Percentiles rank a stretch among this genome's conserved stretches.
Evolutionary conservation across 53 echinoderm and acorn worm species (phyloP).

Genomic region (Echinarachnius parma): DNA sequence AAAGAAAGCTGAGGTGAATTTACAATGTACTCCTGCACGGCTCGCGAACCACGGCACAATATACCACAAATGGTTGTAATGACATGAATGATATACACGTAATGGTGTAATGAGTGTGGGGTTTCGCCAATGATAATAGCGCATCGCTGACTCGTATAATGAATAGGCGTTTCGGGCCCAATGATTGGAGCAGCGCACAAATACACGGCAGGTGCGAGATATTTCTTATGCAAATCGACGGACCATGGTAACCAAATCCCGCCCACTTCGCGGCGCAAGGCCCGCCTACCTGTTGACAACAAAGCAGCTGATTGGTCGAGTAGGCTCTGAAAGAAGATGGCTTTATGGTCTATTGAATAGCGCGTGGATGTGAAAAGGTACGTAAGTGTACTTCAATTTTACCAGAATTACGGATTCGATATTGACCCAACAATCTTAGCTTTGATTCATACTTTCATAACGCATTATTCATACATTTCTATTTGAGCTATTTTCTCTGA

Average conservation of each 20-base stretch:
- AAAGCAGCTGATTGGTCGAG: slow-evolving; percentile 34
- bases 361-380: slow-evolving; percentile 2
- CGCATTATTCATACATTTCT: too few relatives aligned
- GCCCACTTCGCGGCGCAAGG: slow-evolving; percentile 11
- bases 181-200: slow-evolving; percentile 30
- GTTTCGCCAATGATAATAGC: slow-evolving; percentile 20
- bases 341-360: slow-evolving; percentile 38
- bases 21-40: slow-evolving; percentile 38
- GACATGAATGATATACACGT: slow-evolving; percentile 50
- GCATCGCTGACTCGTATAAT: slow-evolving; percentile 22
- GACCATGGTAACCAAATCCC: not conserved
- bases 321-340: slow-evolving; percentile 12
- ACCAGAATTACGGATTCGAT: too few relatives aligned
- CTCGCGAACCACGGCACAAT: slow-evolving; percentile 18
- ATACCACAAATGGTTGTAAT: slow-evolving; percentile 34
- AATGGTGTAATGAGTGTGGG: slow-evolving; percentile 20
- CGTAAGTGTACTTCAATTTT: too few relatives aligned
- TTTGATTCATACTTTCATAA: too few relatives aligned
- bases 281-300: slow-evolving; percentile 51
- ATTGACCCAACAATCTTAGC: too few relatives aligned
- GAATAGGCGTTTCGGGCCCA: slow-evolving; percentile 11
- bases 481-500: too few relatives aligned
- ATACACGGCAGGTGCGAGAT: slow-evolving; percentile 28
- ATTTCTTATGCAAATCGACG: slow-evolving; percentile 38
- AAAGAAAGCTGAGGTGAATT: slow-evolving; percentile 26